Evolutionary conservation across 2,797 vertebrate genomes (phyloP), one percentile per base, ranked within the genome.

Genomic region (Sebastes trivittatus): DNA sequence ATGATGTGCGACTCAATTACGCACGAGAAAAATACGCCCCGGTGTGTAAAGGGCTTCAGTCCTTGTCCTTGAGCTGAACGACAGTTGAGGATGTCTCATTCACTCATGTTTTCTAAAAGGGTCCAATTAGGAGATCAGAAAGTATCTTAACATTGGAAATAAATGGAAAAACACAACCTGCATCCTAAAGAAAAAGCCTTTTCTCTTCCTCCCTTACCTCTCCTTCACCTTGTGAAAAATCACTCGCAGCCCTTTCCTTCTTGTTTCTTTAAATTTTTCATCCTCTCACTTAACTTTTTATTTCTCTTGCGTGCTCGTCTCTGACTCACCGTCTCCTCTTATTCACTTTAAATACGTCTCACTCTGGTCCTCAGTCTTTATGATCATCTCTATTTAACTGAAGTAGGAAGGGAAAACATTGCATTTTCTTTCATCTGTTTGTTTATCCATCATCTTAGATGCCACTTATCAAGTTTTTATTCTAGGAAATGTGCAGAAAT

Each of bases 261-360:
- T 71, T 82, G 49, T 66, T 82, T 70, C 54, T 85, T 63, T 80
- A 79, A 74, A 87, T 89, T 22, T 87, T 88, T 87, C 56, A 84
- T 83, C 32, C 75, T 72, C 25, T 79, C 58, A 30, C 46, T 61
- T 59, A 25, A 76, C 30, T 56, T 71, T 60, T 74, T 14, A 38
- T 78, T 10, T 62, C n/a, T 73, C 61, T 70, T 54, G 61, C 46
- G 1, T 64, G 27, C 71, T 72, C 2, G 4, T 81, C 80, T 85
- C 71, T 72, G 72, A 80, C 71, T 82, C 80, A 61, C 55, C 55
- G 71, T 81, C 54, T 84, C 6, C 54, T 73, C 42, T 60, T 46
- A 29, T 66, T 85, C 32, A 13, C 63, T 72, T 68, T 73, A 22
- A 3, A 6, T 78, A 18, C 14, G 22, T 70, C 72, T 72, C 14